Conservation (phyloP, 1,140 invertebrate species). For the Drosophila kikkawai region DNA sequence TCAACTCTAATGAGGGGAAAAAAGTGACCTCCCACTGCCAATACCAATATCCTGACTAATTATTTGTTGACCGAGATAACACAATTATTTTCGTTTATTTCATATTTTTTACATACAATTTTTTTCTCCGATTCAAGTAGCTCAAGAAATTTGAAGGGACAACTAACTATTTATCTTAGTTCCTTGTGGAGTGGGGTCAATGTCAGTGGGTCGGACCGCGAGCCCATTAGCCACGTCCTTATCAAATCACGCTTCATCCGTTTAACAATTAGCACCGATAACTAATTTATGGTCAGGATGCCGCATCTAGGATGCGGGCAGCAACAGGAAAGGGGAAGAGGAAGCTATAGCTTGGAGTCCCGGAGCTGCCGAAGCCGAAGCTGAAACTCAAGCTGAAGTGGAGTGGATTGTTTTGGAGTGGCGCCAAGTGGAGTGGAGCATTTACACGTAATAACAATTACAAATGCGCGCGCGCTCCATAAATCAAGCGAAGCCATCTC, state of each 20-base stretch:
- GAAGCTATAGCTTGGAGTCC: not conserved
- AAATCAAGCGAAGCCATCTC: constrained; percentile 55
- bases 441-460: constrained; percentile 67
- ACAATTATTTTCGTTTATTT: not conserved
- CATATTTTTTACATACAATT: not conserved
- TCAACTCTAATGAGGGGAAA: not conserved
- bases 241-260: constrained; percentile 55
- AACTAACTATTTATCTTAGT: not conserved
- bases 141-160: not conserved
- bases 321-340: not conserved
- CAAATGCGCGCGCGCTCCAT: constrained; percentile 60
- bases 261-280: constrained; percentile 64
- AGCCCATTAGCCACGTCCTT: constrained; percentile 2
- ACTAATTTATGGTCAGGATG: constrained; percentile 55
- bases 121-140: not conserved
- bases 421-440: constrained; percentile 25
- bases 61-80: not conserved
- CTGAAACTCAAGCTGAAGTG: constrained; percentile 6
- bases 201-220: constrained; percentile 13
- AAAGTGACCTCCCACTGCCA: not conserved
- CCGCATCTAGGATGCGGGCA: constrained; percentile 7
- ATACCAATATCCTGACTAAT: not conserved
- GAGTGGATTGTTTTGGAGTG: constrained; percentile 30
- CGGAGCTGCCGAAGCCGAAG: not conserved
- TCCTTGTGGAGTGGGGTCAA: not conserved